Base-by-base conservation (phyloP, 2,888 invertebrate genomes). In the Cepaea hortensis region DNA sequence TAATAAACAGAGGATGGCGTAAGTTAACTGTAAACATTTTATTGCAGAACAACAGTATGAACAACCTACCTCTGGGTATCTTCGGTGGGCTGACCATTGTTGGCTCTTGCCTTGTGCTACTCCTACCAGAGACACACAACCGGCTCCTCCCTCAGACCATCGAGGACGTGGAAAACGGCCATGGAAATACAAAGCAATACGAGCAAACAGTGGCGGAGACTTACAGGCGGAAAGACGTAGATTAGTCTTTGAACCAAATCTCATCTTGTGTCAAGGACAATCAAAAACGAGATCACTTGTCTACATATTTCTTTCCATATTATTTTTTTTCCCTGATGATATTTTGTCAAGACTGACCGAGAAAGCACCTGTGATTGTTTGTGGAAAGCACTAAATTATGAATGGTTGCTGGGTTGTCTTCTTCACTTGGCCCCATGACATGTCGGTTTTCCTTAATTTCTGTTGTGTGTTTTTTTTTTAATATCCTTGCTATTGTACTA, bases 121-220 rank as follows among this genome's bases (percentile, higher is more conserved):
- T 91, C 15, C 87, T 93, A 50, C 92, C 92, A n/a, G 93, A 93
- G 83, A 93, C 93, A 2, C 91, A 92, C 88, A 88, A 90, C 50
- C 84, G 87, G 6, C 90, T 91, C 48, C 87, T 93, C 46, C 93
- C 92, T 11, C 91, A 91, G 72, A 92, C 91, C 4, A 84, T 89
- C 13, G 81, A 86, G 23, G 89, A 89, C n/a, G 88, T 86, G 1
- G 88, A 88, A 35, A 65, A 82, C 0, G 68, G 72, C 11, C 9
- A 35, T 55, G 72, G 11, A 3, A 11, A 79, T 5, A 35, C 61
- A 15, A 62, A 79, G 18, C n/a, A 55, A 79, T 4, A 1, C 15
- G 18, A 62, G 46, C 18, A n/a, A 23, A 11, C 73, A n/a, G 73
- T 23, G 7, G 35, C 35, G 15, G 75, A 75, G 20, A 46, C 18